These are phyloP conservation scores for Urocyon cinereoargenteus DNA, from an alignment of 2,797 vertebrate genomes.

Conservation along the genomic window DNA sequence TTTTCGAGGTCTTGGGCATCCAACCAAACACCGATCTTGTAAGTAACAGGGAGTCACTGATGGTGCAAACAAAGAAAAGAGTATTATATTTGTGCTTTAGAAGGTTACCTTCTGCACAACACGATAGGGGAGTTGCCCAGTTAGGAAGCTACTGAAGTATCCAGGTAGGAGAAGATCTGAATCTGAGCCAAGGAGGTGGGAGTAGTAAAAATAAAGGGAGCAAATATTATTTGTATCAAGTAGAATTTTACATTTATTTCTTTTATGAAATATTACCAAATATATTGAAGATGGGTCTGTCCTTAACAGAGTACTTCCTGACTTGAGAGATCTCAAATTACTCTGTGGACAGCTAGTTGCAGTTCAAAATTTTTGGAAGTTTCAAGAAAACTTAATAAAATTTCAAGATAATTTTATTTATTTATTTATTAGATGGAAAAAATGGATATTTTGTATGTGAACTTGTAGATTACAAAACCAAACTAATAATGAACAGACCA, in stretches of 20 bases:
- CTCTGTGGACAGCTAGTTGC: not conserved
- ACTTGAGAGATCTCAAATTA: not conserved
- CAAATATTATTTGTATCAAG: not conserved
- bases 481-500: not conserved
- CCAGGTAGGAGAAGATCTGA: not conserved
- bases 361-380: not conserved
- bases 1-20: not conserved
- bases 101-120: not conserved
- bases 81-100: not conserved
- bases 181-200: not conserved
- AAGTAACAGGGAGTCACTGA: not conserved
- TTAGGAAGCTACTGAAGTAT: not conserved
- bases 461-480: constrained; percentile 31
- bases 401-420: constrained; percentile 21
- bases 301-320: not conserved
- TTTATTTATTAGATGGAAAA: not conserved
- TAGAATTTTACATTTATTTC: not conserved
- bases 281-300: not conserved
- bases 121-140: no score
- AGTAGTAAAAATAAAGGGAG: not conserved
- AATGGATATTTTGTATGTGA: not conserved
- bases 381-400: not conserved
- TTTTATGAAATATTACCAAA: not conserved
- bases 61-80: not conserved
- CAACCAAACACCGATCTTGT: not conserved